Percentiles rank a stretch among this genome's conserved stretches.
Conservation (phyloP, 2,797 vertebrate species). For the Anisognathus igniventris region DNA sequence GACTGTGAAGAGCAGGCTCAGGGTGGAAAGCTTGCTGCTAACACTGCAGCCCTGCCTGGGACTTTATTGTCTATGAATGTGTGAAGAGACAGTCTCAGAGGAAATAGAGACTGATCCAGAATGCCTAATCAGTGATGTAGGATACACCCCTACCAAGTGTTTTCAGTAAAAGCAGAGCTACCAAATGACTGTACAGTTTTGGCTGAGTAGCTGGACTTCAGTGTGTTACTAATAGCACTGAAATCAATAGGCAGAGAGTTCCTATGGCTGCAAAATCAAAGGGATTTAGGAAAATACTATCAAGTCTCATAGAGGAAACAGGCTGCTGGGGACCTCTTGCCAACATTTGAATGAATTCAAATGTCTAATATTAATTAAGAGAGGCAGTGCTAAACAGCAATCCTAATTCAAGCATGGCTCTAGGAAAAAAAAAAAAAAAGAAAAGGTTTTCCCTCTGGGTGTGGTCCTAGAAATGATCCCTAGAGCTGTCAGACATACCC, state of each 20-base stretch:
- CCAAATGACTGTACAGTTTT: background rate
- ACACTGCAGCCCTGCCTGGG: background rate
- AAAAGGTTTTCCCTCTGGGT: slow-evolving; percentile 19
- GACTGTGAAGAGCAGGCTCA: background rate
- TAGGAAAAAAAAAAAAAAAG: background rate
- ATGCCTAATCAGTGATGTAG: background rate
- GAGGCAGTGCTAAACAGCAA: background rate
- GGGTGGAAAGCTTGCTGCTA: background rate
- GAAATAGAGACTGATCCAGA: background rate
- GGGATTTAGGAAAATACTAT: background rate
- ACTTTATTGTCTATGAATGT: background rate
- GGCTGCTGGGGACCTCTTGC: background rate
- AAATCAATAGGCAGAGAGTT: background rate
- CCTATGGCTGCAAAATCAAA: background rate
- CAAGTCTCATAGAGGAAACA: background rate
- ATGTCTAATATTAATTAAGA: slow-evolving; percentile 7
- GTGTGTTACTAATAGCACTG: background rate
- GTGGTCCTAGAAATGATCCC: slow-evolving; percentile 39
- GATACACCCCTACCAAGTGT: background rate
- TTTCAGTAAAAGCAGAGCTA: background rate
- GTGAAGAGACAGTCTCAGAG: background rate
- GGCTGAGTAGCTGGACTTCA: background rate
- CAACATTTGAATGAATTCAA: background rate
- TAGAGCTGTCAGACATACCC: background rate
- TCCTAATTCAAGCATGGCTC: slow-evolving; percentile 13